Percentiles rank a stretch among this genome's conserved stretches.
Evolutionary conservation across 2,113 vertebrate species (phyloP).

Genomic region (Mustelus asterias): DNA sequence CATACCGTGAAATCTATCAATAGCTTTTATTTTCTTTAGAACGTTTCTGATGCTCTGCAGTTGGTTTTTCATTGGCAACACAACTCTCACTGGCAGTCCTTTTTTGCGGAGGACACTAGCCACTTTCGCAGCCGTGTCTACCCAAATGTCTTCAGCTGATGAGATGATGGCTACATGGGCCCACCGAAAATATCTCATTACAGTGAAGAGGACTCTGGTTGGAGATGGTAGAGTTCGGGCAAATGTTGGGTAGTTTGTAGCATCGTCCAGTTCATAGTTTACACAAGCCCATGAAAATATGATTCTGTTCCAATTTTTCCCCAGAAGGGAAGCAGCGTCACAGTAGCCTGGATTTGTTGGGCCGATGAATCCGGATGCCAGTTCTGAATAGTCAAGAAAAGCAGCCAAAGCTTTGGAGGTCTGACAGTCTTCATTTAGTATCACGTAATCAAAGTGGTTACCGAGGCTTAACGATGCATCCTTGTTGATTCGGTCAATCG

Average conservation of each 20-base stretch:
- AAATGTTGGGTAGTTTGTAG: slow-evolving; percentile 57
- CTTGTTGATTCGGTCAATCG: slow-evolving; percentile 61
- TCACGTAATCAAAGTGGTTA: slow-evolving; percentile 55
- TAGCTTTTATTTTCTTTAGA: slow-evolving; percentile 55
- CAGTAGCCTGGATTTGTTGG: slow-evolving; percentile 65
- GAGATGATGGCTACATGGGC: slow-evolving; percentile 63
- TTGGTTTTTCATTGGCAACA: slow-evolving; percentile 54
- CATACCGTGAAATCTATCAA: slow-evolving; percentile 55
- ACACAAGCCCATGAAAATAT: slow-evolving; percentile 65
- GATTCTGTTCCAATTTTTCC: slow-evolving; percentile 65
- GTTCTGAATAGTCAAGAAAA: slow-evolving; percentile 55
- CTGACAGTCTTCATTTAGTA: slow-evolving; percentile 66
- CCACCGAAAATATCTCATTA: slow-evolving; percentile 65
- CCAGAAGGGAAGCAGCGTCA: slow-evolving; percentile 64
- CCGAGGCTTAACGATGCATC: slow-evolving; percentile 52
- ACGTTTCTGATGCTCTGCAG: slow-evolving; percentile 51
- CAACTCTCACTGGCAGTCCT: slow-evolving; percentile 55
- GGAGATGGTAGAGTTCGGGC: slow-evolving; percentile 58
- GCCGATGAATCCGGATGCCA: slow-evolving; percentile 60
- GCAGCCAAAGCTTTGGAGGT: slow-evolving; percentile 59
- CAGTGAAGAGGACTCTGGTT: slow-evolving; percentile 54
- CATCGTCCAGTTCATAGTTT: slow-evolving; percentile 56
- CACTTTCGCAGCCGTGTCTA: slow-evolving; percentile 59
- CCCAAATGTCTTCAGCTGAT: slow-evolving; percentile 62
- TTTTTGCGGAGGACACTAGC: slow-evolving; percentile 59